Conservation (phyloP, 1,140 invertebrate species). For the Zaprionus ghesquierei region DNA sequence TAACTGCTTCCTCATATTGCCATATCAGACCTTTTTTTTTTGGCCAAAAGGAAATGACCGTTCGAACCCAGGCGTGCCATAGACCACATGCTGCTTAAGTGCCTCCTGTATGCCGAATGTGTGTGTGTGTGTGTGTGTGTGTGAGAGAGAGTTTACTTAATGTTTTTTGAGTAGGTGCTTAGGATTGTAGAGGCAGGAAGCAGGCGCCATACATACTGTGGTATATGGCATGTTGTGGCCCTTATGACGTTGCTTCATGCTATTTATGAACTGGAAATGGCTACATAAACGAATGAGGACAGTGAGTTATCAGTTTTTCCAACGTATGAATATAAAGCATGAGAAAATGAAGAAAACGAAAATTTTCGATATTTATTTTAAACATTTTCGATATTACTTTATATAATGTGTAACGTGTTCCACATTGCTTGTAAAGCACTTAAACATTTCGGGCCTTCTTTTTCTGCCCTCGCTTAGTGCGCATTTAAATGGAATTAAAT, state of each 20-base stretch:
- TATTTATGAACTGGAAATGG: slow-evolving; percentile 46
- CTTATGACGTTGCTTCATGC: slow-evolving; percentile 8
- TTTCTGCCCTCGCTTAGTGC: not conserved
- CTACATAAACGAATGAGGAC: slow-evolving; percentile 16
- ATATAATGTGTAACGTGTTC: too few relatives aligned
- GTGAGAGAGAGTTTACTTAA: slow-evolving; percentile 15
- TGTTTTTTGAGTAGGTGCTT: slow-evolving; percentile 28
- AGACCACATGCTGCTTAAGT: slow-evolving; percentile 30
- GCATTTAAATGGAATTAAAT: not conserved
- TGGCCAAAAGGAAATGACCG: slow-evolving; percentile 52
- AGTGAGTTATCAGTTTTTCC: slow-evolving; percentile 25
- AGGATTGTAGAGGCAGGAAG: not conserved
- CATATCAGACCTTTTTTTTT: slow-evolving; percentile 49
- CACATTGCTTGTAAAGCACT: not conserved
- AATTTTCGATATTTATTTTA: not conserved
- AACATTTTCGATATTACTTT: not conserved
- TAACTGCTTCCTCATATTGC: slow-evolving; percentile 50
- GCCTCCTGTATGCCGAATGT: too few relatives aligned
- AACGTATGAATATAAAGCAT: not conserved
- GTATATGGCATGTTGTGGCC: not conserved
- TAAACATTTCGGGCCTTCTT: not conserved
- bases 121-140: too few relatives aligned
- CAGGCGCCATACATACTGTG: slow-evolving; percentile 30
- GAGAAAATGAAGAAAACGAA: not conserved
- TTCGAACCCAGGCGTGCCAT: slow-evolving; percentile 30